Evolutionary conservation across 1,140 invertebrate species (phyloP), one percentile per base, ranked within the genome.

Genomic region (Drosophila nebulosa): DNA sequence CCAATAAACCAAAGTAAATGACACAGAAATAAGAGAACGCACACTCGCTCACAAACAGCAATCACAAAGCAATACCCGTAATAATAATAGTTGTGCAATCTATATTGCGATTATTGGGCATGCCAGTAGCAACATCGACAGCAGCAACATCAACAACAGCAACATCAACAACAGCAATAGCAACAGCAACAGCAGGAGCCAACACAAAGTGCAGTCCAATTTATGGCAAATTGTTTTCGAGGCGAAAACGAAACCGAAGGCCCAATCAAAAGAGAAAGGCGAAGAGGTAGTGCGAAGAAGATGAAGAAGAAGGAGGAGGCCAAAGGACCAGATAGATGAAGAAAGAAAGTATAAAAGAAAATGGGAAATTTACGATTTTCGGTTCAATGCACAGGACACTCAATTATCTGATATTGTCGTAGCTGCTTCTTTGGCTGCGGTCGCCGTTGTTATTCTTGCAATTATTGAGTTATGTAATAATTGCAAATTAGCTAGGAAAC

Each of bases 401-500:
- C 46, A 57, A 73, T 74, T 74, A 67, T 72, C 27, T 16, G 16
- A 60, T 66, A 42, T 60, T 18, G 66, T 12, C 18, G 24, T 12
- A 22, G 10, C 10, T 42, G 36, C n/a, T 16, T 1, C 14, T 58
- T 4, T 18, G 1, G n/a, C 36, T 22, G 36, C 36, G 12, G 24
- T n/a, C 12, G 9, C 14, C 16, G 42, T 42, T 42, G 39, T 16
- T 55, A 14, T 14, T 42, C n/a, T 14, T 30, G 50, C 59, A 51
- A 30, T 67, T 53, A 55, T 36, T 60, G 22, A 26, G 69, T 61
- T 56, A 30, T 36, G 63, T 39, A 74, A 74, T 74, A 67, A 74
- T 74, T 74, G 72, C 36, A 67, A 74, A 72, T 73, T 72, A 51
- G 53, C n/a, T 21, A 14, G 35, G 30, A 50, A 50, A 55, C 10